Percentiles rank a stretch among this genome's conserved stretches.
phyloP scores from a whole-genome alignment of 2,797 vertebrate genomes.

The Sebastolobus altivelis region DNA sequence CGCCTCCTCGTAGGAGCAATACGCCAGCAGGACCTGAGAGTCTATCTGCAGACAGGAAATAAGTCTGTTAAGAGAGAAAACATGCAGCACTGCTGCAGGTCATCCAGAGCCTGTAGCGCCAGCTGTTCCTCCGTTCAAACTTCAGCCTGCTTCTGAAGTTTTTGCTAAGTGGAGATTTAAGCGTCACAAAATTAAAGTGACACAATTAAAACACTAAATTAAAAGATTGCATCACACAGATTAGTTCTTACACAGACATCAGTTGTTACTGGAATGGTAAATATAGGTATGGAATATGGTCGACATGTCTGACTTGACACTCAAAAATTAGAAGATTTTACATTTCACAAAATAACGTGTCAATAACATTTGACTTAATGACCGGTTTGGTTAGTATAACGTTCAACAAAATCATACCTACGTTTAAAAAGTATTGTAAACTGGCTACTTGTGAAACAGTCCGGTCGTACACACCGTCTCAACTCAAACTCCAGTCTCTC shows the following conservation, averaged over 20 bases:
- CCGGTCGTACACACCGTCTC: no score
- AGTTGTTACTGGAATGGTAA: not conserved
- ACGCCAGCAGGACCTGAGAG: slow-evolving; percentile 93
- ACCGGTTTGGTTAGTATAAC: not conserved
- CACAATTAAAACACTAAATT: not conserved
- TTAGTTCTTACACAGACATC: not conserved
- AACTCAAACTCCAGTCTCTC: no score
- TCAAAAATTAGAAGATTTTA: no score
- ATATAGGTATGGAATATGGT: not conserved
- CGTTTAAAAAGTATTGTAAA: no score
- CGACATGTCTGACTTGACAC: not conserved
- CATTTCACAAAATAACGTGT: no score
- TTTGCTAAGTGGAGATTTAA: not conserved
- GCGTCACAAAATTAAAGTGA: not conserved
- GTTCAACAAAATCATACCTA: no score
- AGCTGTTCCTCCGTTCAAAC: slow-evolving; percentile 1
- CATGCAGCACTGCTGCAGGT: not conserved
- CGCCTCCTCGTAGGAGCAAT: slow-evolving; percentile 95
- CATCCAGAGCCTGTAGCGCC: not conserved
- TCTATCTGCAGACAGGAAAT: slow-evolving; percentile 81
- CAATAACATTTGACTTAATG: not conserved
- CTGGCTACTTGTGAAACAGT: no score
- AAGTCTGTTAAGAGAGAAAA: slow-evolving; percentile 8
- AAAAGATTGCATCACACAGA: not conserved
- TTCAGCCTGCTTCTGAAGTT: not conserved